Evolutionary conservation across 2,113 vertebrate species (phyloP), one percentile per base, ranked within the genome.

Genomic region (Oreochromis niloticus): DNA sequence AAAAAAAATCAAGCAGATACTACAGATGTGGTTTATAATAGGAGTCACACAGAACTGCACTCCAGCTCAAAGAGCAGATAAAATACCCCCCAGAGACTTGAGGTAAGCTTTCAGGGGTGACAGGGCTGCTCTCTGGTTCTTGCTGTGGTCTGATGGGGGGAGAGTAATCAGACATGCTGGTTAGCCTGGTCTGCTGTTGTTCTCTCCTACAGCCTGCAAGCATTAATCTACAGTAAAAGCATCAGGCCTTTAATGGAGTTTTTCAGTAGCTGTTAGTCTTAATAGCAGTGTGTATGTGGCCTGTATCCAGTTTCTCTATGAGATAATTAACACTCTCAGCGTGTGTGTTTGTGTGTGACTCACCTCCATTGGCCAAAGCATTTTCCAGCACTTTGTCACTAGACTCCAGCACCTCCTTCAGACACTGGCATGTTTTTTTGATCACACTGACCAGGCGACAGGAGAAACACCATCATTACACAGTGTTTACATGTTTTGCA

Each of bases 341-440:
- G 16, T 55, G 73, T 82, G 80, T 85, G 78, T 48, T 14, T 71
- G 24, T 73, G 55, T 71, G 81, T 86, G 90, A 95, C 97, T 94
- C 95, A 99, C 98, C 98, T 97, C 97, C 97, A 48, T 97, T 98
- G 83, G 96, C 97, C 89, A 97, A 92, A 46, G 97, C 91, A 71
- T 98, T 99, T 95, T 99, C 97, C 87, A 97, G 96, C 50, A 97
- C 95, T 94, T 98, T 98, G 79, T 98, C 97, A 93, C 95, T 94
- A n/a, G 97, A 95, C 32, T 98, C 97, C 97, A 98, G 97, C 89
- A 99, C 96, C 81, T 98, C 98, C 90, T 95, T 97, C 95, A 98
- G 97, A 81, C 97, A 97, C 94, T 98, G 98, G 36, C 96, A 96
- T 87, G 97, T 97, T 94, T 96, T 97, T 94, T 95, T 97, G 83